A percentile compares a stretch with the other conserved stretches of the same genome.
phyloP scores from a whole-genome alignment of 1,140 invertebrate genomes.

The Anastrepha ludens region DNA sequence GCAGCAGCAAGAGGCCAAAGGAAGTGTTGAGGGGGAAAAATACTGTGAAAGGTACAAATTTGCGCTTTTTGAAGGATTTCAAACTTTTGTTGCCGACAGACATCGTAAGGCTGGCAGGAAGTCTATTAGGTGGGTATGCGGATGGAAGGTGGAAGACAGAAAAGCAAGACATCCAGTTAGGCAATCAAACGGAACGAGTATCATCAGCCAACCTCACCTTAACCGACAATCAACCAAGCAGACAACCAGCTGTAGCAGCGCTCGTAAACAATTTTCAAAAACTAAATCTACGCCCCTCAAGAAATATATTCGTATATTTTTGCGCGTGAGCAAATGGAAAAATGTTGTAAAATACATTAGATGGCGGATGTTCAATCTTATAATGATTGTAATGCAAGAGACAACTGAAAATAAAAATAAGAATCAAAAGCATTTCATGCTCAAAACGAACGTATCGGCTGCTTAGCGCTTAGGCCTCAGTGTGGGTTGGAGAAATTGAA shows the following conservation, averaged over 20 bases:
- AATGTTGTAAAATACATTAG: not conserved
- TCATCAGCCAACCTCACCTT: too few relatives aligned
- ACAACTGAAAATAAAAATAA: not conserved
- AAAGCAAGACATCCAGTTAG: not conserved
- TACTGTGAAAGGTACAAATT: conserved; percentile 13
- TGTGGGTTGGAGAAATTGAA: not conserved
- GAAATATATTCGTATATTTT: not conserved
- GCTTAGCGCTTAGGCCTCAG: too few relatives aligned
- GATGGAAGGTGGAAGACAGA: not conserved
- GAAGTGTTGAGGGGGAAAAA: not conserved
- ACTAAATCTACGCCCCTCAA: not conserved
- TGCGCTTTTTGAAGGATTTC: conserved; percentile 5
- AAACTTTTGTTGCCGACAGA: conserved; percentile 8
- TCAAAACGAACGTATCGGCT: too few relatives aligned
- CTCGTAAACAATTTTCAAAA: not conserved
- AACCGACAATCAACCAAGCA: not conserved
- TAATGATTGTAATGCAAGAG: not conserved
- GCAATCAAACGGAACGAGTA: too few relatives aligned
- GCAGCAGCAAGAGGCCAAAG: not conserved
- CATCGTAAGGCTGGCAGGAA: not conserved
- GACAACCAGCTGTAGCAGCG: not conserved
- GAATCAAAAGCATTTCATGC: not conserved
- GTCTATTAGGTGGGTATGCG: not conserved
- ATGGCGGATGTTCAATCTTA: too few relatives aligned
- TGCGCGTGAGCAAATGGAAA: not conserved